These are phyloP conservation scores for Nasonia vitripennis DNA, from an alignment of 1,140 invertebrate genomes.

Conservation along the genomic window DNA sequence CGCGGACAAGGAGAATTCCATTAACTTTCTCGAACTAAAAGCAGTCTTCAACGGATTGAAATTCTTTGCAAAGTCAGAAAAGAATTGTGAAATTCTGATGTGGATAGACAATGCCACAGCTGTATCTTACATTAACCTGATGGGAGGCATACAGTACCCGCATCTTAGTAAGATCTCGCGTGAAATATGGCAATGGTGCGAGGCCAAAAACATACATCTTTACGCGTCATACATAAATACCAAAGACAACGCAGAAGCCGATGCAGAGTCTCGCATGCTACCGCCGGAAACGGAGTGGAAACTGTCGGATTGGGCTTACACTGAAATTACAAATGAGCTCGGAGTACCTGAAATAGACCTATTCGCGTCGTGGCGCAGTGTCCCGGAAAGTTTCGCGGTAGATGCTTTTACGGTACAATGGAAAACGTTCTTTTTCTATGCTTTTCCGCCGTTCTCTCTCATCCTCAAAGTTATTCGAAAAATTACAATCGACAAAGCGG, in stretches of 20 bases:
- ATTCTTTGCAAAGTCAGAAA: no score
- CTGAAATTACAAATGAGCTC: constrained; percentile 53
- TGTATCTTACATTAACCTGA: no score
- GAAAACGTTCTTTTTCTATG: background rate
- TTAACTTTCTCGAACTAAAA: no score
- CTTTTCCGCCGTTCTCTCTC: constrained; percentile 36
- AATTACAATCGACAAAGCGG: constrained; percentile 35
- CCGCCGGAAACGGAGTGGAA: constrained; percentile 55
- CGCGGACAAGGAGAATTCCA: no score
- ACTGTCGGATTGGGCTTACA: constrained; percentile 30
- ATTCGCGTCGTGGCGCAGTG: constrained; percentile 46
- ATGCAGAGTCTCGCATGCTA: constrained; percentile 48
- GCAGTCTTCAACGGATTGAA: no score
- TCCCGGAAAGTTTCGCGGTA: background rate
- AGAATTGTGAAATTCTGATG: no score
- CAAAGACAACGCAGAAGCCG: constrained; percentile 57
- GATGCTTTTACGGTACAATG: background rate
- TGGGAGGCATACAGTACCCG: no score
- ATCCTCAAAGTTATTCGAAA: constrained; percentile 37
- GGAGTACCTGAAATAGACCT: constrained; percentile 52
- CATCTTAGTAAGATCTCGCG: no score
- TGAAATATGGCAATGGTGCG: no score
- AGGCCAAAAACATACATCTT: constrained; percentile 58
- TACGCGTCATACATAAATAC: constrained; percentile 66
- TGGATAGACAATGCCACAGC: no score